phyloP scores from a whole-genome alignment of 2,797 vertebrate genomes.

The Pogoniulus pusillus region DNA sequence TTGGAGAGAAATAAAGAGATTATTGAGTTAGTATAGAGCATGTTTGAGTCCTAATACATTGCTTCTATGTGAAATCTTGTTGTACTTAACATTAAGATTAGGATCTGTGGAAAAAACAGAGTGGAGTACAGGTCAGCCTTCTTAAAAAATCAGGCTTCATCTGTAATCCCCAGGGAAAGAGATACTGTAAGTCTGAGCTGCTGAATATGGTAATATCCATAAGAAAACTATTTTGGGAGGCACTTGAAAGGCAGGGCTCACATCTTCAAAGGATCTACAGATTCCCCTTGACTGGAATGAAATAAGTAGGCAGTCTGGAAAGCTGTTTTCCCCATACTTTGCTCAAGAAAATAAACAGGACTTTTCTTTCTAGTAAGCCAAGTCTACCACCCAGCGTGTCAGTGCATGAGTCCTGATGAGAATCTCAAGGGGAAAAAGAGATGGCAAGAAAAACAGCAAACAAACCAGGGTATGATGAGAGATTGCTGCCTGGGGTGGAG shows the following conservation, averaged over 20 bases:
- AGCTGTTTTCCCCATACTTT: background rate
- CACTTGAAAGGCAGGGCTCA: background rate
- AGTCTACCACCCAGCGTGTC: background rate
- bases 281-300: background rate
- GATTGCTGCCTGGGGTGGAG: background rate
- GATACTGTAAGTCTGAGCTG: background rate
- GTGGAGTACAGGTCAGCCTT: background rate
- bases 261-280: conserved; percentile 8
- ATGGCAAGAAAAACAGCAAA: background rate
- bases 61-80: background rate
- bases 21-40: background rate
- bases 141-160: background rate
- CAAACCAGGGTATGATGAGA: background rate
- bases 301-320: background rate
- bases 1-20: conserved; percentile 25
- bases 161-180: background rate
- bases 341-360: conserved; percentile 22
- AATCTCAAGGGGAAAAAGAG: conserved; percentile 14
- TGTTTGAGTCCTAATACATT: background rate
- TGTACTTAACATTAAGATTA: conserved; percentile 15
- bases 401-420: fast-evolving
- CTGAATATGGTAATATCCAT: conserved; percentile 23
- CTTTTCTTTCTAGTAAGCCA: background rate
- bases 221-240: conserved; percentile 19
- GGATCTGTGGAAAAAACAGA: background rate